Evolutionary conservation across 2,888 invertebrate genomes (phyloP), one percentile per base, ranked within the genome.

Genomic region (Platypus cylindrus): DNA sequence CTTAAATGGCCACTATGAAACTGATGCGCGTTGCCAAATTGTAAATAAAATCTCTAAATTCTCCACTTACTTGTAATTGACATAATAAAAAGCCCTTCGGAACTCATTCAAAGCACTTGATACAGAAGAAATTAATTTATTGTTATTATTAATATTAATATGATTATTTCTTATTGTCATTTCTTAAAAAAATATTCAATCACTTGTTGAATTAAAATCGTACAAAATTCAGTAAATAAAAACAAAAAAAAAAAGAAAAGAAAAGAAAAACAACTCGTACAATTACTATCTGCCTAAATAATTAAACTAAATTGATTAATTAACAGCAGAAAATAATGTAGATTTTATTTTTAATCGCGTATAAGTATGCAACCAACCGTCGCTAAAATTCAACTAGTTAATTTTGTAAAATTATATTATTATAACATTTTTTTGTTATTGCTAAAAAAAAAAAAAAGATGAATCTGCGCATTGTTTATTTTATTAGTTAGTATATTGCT

Each of bases 11-110:
- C n/a, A n/a, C n/a, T n/a, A n/a, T n/a, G n/a, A n/a, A n/a, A n/a
- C n/a, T n/a, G n/a, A n/a, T n/a, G n/a, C n/a, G n/a, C n/a, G n/a
- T n/a, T n/a, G n/a, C n/a, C n/a, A n/a, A n/a, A n/a, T n/a, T n/a
- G n/a, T n/a, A n/a, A n/a, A n/a, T n/a, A n/a, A n/a, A n/a, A n/a
- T n/a, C n/a, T n/a, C n/a, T n/a, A n/a, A n/a, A n/a, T n/a, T n/a
- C n/a, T n/a, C n/a, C n/a, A 51, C 60, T 62, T 60, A 69, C 68
- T 66, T 63, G 56, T 63, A 68, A 46, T 66, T 60, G 54, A 63
- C 68, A 46, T 65, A 62, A 41, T 64, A 54, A 40, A 68, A 53
- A 12, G 65, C 63, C 43, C 61, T 62, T 43, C 65, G 56, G 32
- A 68, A 51, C 48, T 66, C 64, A 32, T 60, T 59, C 44, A 69